Evolutionary conservation across 1,140 invertebrate species (phyloP), one percentile per base, ranked within the genome.

Genomic region (Mylabris phalerata): DNA sequence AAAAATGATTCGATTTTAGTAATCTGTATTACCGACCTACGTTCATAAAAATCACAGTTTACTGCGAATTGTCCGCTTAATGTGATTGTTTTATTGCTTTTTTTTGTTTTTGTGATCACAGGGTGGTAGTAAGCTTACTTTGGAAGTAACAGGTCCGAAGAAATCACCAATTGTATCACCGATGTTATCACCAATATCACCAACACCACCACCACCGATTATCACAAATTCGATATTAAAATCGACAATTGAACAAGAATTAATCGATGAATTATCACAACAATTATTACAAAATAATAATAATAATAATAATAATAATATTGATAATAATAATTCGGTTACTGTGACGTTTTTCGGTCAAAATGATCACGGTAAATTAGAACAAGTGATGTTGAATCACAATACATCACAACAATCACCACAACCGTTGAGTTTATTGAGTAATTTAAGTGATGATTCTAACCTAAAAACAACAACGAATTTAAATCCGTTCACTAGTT

Each of bases 71-170:
- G n/a, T n/a, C n/a, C 19, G 19, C 6, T 54, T 38, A 0, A 32
- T 43, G n/a, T 38, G 19, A 19, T 43, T 44, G 39, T 39, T 27
- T 24, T 52, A 46, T 50, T 56, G 50, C 54, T 45, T 57, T 24
- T 68, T 11, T 50, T 60, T 42, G 38, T 26, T 43, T 57, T 50
- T 52, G 56, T 42, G 44, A 50, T 50, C 57, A 50, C 54, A 72
- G 86, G 87, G 87, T 63, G 87, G 86, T 64, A 86, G 88, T 73
- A 88, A 88, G 73, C 69, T 88, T 71, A 89, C 86, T 43, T 74
- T 88, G 48, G 79, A 83, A 57, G 80, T 86, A 61, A 80, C 74
- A 55, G 75, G 67, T 49, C 58, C 66, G 59, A 46, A 58, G 47
- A 56, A 60, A 47, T 61, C 60, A 32, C 49, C 60, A 46, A 7